phyloP scores from a whole-genome alignment of 2,797 vertebrate species.

The Spea hammondii region DNA sequence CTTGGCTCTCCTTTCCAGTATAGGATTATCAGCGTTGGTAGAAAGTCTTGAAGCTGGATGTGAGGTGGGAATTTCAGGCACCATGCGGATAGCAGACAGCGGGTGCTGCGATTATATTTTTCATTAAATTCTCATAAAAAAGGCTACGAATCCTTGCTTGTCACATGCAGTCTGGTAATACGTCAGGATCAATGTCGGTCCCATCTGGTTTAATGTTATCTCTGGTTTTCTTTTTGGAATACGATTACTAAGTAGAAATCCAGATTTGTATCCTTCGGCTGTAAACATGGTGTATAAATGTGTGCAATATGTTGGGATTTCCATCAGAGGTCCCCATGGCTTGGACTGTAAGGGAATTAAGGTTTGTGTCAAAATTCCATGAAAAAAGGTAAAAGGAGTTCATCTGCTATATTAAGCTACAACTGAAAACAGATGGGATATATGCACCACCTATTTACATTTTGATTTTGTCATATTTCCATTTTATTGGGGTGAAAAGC shows the following conservation, averaged over 20 bases:
- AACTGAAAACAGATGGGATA: too few species aligned
- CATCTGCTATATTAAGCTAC: too few species aligned
- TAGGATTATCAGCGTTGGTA: conserved; percentile 7
- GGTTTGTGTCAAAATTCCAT: too few species aligned
- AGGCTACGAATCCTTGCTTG: conserved; percentile 10
- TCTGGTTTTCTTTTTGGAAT: conserved; percentile 8
- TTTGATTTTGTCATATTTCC: too few species aligned
- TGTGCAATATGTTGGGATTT: background rate
- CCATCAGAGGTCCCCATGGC: background rate
- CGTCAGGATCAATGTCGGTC: conserved; percentile 9
- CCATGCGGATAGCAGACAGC: conserved; percentile 1
- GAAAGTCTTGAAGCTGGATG: background rate
- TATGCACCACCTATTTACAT: too few species aligned
- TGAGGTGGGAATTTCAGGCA: conserved; percentile 15
- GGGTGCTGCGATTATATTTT: conserved; percentile 23
- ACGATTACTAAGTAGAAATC: conserved; percentile 11
- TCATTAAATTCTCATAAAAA: conserved; percentile 15
- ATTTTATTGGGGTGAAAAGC: too few species aligned
- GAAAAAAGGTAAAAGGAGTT: too few species aligned
- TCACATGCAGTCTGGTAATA: conserved; percentile 6
- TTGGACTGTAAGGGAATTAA: background rate
- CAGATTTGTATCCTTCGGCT: background rate
- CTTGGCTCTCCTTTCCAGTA: conserved; percentile 5
- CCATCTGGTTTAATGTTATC: conserved; percentile 28
- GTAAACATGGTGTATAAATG: background rate